Evolutionary conservation across 2,113 vertebrate species (phyloP).

Genomic region (Hepsetus odoe): DNA sequence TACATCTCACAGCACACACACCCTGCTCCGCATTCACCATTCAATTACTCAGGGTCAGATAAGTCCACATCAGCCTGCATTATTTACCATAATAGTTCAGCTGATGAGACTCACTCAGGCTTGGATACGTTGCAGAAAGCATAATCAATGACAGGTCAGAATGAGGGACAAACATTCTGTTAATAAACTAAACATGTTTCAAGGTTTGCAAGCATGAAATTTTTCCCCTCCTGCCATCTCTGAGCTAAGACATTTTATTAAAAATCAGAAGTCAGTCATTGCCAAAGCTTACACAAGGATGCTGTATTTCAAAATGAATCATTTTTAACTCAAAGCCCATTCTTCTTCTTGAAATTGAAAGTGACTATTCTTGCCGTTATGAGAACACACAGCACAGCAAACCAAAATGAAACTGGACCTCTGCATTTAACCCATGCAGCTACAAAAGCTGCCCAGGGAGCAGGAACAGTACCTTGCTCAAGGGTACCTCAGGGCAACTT

Average conservation of each 20-base stretch:
- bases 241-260: not conserved
- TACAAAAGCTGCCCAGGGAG: too few species aligned
- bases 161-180: conserved; percentile 12
- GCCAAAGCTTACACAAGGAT: too few species aligned
- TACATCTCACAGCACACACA: conserved; percentile 39
- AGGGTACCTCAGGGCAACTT: too few species aligned
- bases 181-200: conserved; percentile 6
- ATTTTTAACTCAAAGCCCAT: too few species aligned
- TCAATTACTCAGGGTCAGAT: conserved; percentile 47
- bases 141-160: conserved; percentile 30
- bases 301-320: too few species aligned
- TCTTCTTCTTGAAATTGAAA: too few species aligned
- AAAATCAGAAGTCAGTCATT: too few species aligned
- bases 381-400: too few species aligned
- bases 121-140: not conserved
- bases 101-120: not conserved
- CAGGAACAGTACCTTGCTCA: too few species aligned
- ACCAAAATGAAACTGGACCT: too few species aligned
- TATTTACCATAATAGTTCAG: conserved; percentile 19
- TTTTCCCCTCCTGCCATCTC: not conserved
- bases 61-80: conserved; percentile 21
- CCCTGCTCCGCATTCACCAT: conserved; percentile 35
- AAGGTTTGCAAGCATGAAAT: not conserved
- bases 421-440: too few species aligned
- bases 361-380: too few species aligned